Evolutionary conservation across 1,140 invertebrate species (phyloP).

Genomic region (Aphaenogaster ashmeadi): DNA sequence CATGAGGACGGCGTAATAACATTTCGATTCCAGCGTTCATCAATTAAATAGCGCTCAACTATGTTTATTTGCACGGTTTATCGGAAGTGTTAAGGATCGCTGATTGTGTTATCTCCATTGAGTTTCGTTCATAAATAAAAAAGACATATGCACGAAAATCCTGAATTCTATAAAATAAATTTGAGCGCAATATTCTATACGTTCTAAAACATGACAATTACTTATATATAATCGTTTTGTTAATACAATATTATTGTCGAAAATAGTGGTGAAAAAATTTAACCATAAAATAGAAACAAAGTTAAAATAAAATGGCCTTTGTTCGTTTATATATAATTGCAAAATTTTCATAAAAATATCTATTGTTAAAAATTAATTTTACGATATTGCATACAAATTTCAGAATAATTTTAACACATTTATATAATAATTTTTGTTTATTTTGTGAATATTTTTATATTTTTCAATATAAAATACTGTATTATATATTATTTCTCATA

Average conservation of each 20-base stretch:
- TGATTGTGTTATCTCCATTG: conserved; percentile 2
- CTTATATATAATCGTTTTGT: background rate
- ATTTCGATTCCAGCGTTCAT: conserved; percentile 8
- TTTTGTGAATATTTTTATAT: no score
- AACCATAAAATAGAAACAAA: background rate
- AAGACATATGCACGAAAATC: background rate
- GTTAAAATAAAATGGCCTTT: background rate
- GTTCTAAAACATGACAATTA: background rate
- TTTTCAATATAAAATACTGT: background rate
- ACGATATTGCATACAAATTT: background rate
- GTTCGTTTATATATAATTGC: background rate
- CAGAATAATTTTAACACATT: background rate
- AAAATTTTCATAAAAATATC: background rate
- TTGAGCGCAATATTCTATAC: background rate
- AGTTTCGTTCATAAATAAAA: background rate
- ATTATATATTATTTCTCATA: background rate
- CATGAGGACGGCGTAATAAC: background rate
- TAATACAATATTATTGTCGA: background rate
- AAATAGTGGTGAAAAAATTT: background rate
- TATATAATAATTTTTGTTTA: background rate
- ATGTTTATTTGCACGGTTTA: conserved; percentile 14
- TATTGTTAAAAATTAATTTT: background rate
- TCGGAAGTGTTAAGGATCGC: background rate
- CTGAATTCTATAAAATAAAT: conserved; percentile 6
- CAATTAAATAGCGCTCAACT: conserved; percentile 32